These are phyloP conservation scores for Boleophthalmus pectinirostris DNA, from an alignment of 2,113 vertebrate genomes.

Conservation along the genomic window DNA sequence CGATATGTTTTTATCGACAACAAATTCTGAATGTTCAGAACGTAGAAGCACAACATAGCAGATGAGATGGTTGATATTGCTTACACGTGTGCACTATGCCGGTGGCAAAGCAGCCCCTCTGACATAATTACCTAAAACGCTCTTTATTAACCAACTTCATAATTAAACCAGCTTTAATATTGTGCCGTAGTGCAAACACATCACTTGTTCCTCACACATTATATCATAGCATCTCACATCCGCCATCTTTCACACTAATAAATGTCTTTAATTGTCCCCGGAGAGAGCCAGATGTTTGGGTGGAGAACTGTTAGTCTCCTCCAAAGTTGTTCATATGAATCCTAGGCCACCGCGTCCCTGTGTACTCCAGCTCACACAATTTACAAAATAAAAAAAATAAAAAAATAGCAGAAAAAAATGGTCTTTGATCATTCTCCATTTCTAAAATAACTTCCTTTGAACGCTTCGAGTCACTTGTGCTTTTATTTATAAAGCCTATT, in stretches of 20 bases:
- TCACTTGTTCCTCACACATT: not conserved
- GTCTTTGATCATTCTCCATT: constrained; percentile 64
- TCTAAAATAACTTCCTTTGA: constrained; percentile 69
- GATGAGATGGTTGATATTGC: constrained; percentile 41
- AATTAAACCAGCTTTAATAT: constrained; percentile 24
- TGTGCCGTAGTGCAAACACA: constrained; percentile 26
- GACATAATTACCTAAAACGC: constrained; percentile 45
- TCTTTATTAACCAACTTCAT: constrained; percentile 40
- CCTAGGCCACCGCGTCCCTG: constrained; percentile 29
- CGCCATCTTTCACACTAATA: constrained; percentile 26
- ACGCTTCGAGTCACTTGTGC: constrained; percentile 68
- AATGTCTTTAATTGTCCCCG: constrained; percentile 36
- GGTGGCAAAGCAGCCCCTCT: constrained; percentile 38
- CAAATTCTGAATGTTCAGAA: constrained; percentile 29
- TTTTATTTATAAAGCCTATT: constrained; percentile 77
- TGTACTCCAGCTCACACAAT: constrained; percentile 52
- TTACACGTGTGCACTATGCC: constrained; percentile 41
- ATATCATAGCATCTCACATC: constrained; percentile 4
- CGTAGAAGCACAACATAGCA: not conserved
- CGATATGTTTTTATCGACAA: constrained; percentile 17
- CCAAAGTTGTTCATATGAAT: constrained; percentile 42
- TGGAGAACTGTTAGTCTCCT: constrained; percentile 22
- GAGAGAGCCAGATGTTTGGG: constrained; percentile 46
- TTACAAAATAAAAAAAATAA: constrained; percentile 37
- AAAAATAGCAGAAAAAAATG: constrained; percentile 31